Evolutionary conservation across 2,113 vertebrate species (phyloP).

Genomic region (Procavia capensis): DNA sequence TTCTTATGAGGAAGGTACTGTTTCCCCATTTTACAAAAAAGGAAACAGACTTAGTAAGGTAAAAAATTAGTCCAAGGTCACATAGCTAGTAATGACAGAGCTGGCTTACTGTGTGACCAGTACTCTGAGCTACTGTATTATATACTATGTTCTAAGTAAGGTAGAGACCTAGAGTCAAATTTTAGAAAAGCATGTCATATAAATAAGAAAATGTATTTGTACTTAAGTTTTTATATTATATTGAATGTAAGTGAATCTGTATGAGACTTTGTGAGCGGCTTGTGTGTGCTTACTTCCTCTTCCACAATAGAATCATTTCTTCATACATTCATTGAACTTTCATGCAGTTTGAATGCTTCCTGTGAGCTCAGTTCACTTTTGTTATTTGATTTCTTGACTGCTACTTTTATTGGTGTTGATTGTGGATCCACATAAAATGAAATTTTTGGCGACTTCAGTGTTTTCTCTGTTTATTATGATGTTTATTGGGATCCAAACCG

Average conservation of each 20-base stretch:
- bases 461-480: too few species aligned
- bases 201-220: constrained; percentile 21
- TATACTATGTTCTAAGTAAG: constrained; percentile 6
- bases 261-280: constrained; percentile 32
- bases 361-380: not conserved
- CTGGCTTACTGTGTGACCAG: not conserved
- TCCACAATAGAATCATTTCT: not conserved
- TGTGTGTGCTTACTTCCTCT: not conserved
- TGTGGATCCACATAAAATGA: too few species aligned
- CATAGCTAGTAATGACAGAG: not conserved
- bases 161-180: constrained; percentile 21
- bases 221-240: constrained; percentile 52
- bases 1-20: not conserved
- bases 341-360: not conserved
- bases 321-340: constrained; percentile 8
- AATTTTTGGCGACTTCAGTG: too few species aligned
- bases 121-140: constrained; percentile 44
- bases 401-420: too few species aligned
- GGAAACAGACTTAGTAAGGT: not conserved
- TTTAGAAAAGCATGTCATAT: constrained; percentile 33
- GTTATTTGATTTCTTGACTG: too few species aligned
- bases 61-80: constrained; percentile 47
- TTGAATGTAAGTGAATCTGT: constrained; percentile 3
- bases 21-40: constrained; percentile 53
- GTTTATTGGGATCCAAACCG: too few species aligned